Evolutionary conservation across 2,113 vertebrate species (phyloP), one percentile per base, ranked within the genome.

Genomic region (Sorex fumeus): DNA sequence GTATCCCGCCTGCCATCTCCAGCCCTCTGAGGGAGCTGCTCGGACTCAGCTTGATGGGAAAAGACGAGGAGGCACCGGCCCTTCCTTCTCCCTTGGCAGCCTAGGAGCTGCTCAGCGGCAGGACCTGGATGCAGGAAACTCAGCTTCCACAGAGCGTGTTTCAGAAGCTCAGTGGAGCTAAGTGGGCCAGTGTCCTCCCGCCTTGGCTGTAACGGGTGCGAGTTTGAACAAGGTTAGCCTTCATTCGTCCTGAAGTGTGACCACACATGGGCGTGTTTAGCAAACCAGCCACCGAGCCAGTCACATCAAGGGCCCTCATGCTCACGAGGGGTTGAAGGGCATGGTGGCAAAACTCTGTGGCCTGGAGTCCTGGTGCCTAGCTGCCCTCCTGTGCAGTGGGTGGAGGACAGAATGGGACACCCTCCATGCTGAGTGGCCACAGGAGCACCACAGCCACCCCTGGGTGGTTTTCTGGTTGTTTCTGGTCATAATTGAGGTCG

Each of bases 231-330:
- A 77, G 81, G 30, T 87, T 13, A 9, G 40, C 25, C 34, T 47
- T 0, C 0, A 15, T 74, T 62, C 83, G 89, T 86, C 15, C 30
- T 30, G 88, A 74, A 0, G 0, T 18, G 21, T 95, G 30, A 79
- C 43, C 94, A 57, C 75, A 79, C 76, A 94, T 84, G 4, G 67
- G 88, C 71, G 77, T 91, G 91, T 96, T 95, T 97, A 96, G 62
- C 23, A 98, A 97, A 53, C 53, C 53, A 53, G 13, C 18, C 53
- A 53, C 18, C 53, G 18, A 53, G 53, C 40, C 40, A 3, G 3
- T 40, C 40, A 40, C 40, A 40, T n/a, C n/a, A n/a, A n/a, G n/a
- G n/a, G n/a, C n/a, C n/a, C 40, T 40, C 40, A 7, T 40, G 40
- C 40, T 40, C 40, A 40, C 40, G 40, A 86, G 82, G 43, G 43